Evolutionary conservation across 2,113 vertebrate genomes (phyloP), one percentile per base, ranked within the genome.

Genomic region (Hippocampus guttulatus): DNA sequence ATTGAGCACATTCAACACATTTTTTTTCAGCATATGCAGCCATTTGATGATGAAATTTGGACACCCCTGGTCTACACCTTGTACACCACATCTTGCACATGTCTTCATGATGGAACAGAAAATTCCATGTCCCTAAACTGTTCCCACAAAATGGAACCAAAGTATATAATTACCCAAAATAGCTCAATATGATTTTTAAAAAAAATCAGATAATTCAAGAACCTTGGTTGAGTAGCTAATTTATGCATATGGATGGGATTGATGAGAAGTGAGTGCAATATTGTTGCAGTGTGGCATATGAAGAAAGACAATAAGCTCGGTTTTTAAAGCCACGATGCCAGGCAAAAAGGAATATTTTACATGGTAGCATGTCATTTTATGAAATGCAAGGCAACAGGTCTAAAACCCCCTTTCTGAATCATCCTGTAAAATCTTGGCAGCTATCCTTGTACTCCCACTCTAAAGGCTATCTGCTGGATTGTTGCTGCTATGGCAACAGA

Each of bases 401-500:
- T 21, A 25, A 3, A 71, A 71, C 0, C n/a, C 2, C 14, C 33
- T 57, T 43, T 68, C 23, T 67, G 49, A 65, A 65, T 65, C 64
- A 47, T 65, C n/a, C 41, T 70, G 21, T 9, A 74, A 73, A 68
- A 30, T 52, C 60, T 61, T 74, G 33, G 27, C 71, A 67, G 57
- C 41, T 64, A 45, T 64, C 33, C 3, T 73, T 71, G 45, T 73
- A 40, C 51, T 57, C 60, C 67, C 58, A 16, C 76, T 75, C 74
- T 52, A 73, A 61, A 77, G 63, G 55, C 58, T 69, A 1, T 75
- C 62, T 70, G 55, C 55, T 60, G 63, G 41, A 43, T 8, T 47
- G 33, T 67, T 21, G 78, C 75, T 85, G 51, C 75, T 73, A 85
- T 81, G 73, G 78, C 73, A 89, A 87, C 82, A 71, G 61, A n/a